Conservation (phyloP, 2,888 invertebrate species). For the Helicoverpa assulta region DNA sequence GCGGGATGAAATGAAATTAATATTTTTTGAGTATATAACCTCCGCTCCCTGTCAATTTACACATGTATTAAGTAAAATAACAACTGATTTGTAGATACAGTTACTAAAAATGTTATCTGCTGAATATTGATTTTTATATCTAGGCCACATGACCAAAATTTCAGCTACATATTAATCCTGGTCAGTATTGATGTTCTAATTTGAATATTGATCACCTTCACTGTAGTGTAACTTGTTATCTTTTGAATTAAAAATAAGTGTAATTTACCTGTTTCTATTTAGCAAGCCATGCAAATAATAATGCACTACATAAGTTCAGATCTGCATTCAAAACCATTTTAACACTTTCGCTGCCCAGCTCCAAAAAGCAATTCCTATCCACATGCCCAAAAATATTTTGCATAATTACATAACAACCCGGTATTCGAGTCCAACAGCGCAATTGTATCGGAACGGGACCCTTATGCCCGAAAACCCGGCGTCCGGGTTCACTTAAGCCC, state of each 20-base stretch:
- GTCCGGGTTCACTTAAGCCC: too few relatives aligned
- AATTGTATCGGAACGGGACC: too few relatives aligned
- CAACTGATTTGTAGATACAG: background rate
- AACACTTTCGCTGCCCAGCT: too few relatives aligned
- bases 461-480: too few relatives aligned
- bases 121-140: constrained; percentile 33
- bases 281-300: too few relatives aligned
- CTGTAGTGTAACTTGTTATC: background rate
- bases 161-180: background rate
- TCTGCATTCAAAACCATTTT: too few relatives aligned
- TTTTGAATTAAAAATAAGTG: background rate
- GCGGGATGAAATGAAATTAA: constrained; percentile 9
- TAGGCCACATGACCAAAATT: constrained; percentile 35
- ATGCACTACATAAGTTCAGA: too few relatives aligned
- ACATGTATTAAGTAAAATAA: constrained; percentile 5
- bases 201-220: background rate
- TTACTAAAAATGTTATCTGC: background rate
- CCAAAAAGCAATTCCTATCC: too few relatives aligned
- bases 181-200: background rate
- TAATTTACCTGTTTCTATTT: background rate
- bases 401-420: too few relatives aligned
- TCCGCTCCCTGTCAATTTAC: constrained; percentile 23
- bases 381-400: too few relatives aligned
- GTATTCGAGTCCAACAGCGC: too few relatives aligned
- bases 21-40: constrained; percentile 28